Base-by-base conservation (phyloP, 2,113 vertebrate genomes). In the Scomber colias region DNA sequence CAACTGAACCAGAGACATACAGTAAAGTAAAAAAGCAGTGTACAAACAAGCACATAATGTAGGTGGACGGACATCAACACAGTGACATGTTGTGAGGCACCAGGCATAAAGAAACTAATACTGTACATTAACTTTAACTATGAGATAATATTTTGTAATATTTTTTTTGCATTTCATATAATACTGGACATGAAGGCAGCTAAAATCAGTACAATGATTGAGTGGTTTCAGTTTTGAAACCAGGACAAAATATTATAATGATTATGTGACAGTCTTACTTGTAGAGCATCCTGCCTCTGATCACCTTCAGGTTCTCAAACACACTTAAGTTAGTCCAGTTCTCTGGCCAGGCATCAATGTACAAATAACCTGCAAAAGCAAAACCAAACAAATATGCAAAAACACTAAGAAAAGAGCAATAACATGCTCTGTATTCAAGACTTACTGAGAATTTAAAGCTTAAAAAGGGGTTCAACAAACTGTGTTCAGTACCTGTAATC, bases 271-370 rank as follows among this genome's bases (percentile, higher is more conserved):
- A 67, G 46, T 79, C 93, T 93, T 94, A 98, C 98, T 97, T 97
- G 87, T 98, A 96, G 35, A 98, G 95, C 79, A 96, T 94, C 17
- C 97, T 92, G 70, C 97, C 98, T 65, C 97, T 91, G 92, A 99
- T 97, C 74, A 97, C 93, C 71, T 93, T 95, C 62, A 99, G 95
- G 80, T 97, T 99, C 79, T 97, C 96, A 93, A 99, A 99, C 64
- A 96, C 94, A 0, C 91, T 90, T 79, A 99, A 93, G 87, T 97
- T 86, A 15, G 77, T 71, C 89, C 94, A 82, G 72, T 85, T 89
- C 0, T 94, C 91, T 0, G 97, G 97, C 98, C 98, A 99, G 0
- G 96, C 95, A 0, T 97, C 96, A 24, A 99, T 96, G 91, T 98
- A 98, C 71, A 99, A 91, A 90, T 97, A 99, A 16, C 97, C 98